These are phyloP conservation scores for Entomyzon cyanotis DNA, from an alignment of 2,113 vertebrate genomes.

Conservation along the genomic window DNA sequence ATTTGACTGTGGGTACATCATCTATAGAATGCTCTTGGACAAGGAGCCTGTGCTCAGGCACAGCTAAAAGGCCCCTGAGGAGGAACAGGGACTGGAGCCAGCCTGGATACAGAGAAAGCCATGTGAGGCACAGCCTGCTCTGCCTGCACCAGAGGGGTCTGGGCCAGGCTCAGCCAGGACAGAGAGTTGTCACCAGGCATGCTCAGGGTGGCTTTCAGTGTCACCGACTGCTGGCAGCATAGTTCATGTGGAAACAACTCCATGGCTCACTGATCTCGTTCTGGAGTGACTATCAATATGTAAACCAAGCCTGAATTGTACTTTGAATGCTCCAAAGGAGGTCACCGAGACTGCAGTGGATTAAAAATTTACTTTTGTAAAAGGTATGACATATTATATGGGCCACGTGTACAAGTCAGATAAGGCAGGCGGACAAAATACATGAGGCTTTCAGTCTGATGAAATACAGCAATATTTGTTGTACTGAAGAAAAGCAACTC, in stretches of 20 bases:
- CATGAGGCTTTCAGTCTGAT: background rate
- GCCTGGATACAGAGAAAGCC: background rate
- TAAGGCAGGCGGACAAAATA: conserved; percentile 11
- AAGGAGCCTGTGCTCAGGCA: background rate
- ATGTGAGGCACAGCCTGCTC: background rate
- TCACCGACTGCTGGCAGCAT: background rate
- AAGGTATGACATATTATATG: background rate
- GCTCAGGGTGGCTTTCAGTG: background rate
- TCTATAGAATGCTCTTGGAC: background rate
- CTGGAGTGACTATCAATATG: conserved; percentile 42
- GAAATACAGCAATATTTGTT: background rate
- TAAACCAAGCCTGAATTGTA: conserved; percentile 44
- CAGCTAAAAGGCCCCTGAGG: background rate
- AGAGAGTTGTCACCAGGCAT: background rate
- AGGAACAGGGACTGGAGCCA: background rate
- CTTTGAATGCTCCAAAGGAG: conserved; percentile 51
- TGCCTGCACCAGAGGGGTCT: background rate
- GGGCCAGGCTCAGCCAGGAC: background rate
- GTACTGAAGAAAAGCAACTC: background rate
- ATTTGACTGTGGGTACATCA: background rate
- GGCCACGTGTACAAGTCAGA: background rate
- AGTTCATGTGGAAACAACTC: background rate
- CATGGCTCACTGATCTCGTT: background rate
- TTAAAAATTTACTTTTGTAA: conserved; percentile 37
- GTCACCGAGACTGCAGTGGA: conserved; percentile 36